Evolutionary conservation across 1,140 invertebrate species (phyloP).

Genomic region (Papilio polyxenes): DNA sequence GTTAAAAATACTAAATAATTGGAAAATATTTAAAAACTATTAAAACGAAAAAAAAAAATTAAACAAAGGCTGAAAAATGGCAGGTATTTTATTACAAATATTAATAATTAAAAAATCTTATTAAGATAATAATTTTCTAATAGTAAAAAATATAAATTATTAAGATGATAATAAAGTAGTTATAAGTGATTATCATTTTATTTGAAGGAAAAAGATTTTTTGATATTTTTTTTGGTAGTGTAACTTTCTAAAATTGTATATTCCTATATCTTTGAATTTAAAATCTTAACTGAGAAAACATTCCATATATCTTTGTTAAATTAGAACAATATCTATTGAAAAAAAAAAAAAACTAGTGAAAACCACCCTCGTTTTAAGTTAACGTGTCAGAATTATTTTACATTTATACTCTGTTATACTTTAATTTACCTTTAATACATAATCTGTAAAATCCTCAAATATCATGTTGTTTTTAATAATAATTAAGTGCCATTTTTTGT

Average conservation of each 20-base stretch:
- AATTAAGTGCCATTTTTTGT: conserved; percentile 3
- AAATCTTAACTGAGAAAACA: background rate
- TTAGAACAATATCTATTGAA: background rate
- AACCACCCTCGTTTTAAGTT: too few species aligned
- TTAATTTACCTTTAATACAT: background rate
- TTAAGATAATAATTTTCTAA: too few species aligned
- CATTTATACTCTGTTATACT: background rate
- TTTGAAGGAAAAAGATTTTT: too few species aligned
- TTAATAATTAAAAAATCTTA: background rate
- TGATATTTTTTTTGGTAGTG: background rate
- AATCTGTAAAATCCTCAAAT: background rate
- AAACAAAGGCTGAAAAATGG: background rate
- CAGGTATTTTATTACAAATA: background rate
- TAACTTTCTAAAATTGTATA: too few species aligned
- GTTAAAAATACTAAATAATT: background rate
- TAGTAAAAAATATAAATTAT: too few species aligned
- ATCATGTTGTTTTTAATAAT: background rate
- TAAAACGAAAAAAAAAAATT: background rate
- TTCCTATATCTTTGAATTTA: background rate
- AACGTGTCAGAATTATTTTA: too few species aligned
- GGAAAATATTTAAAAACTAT: background rate
- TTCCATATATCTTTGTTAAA: background rate
- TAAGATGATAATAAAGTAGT: too few species aligned
- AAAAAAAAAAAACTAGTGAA: background rate
- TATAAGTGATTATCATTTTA: too few species aligned